Evolutionary conservation across 35 echinoderm and acorn worm species (phyloP).

Genomic region (Nesometra sesokonis): DNA sequence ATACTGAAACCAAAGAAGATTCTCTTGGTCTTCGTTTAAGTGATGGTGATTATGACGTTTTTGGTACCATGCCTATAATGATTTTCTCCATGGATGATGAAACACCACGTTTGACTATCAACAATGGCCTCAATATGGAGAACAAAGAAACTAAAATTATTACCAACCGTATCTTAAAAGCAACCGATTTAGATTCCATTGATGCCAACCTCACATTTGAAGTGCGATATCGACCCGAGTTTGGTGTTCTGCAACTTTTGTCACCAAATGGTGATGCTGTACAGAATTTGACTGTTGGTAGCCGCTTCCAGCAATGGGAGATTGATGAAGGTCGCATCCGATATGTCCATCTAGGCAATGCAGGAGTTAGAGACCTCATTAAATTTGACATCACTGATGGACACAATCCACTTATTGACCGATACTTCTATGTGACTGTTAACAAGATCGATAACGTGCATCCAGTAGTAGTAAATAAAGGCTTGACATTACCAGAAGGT

Average conservation of each 20-base stretch:
- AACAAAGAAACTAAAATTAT: conserved; percentile 69
- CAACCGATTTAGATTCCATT: conserved; percentile 85
- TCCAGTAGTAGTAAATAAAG: conserved; percentile 90
- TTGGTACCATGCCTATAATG: conserved; percentile 39
- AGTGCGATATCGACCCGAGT: conserved; percentile 54
- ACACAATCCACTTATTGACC: conserved; percentile 69
- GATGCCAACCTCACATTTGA: conserved; percentile 83
- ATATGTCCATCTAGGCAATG: conserved; percentile 60
- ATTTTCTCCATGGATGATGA: conserved; percentile 82
- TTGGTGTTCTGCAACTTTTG: conserved; percentile 76
- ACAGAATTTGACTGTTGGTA: conserved; percentile 84
- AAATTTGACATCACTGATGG: conserved; percentile 99
- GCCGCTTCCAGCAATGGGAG: conserved; percentile 89
- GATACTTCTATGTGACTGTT: conserved; percentile 96
- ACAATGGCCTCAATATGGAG: conserved; percentile 91
- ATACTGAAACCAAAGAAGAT: conserved; percentile 76
- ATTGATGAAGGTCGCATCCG: conserved; percentile 86
- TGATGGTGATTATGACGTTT: conserved; percentile 92
- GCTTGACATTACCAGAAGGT: conserved; percentile 88
- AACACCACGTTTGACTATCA: conserved; percentile 81
- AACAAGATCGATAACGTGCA: conserved; percentile 69
- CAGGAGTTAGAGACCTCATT: conserved; percentile 79
- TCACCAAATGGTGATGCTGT: conserved; percentile 34
- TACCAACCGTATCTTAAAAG: conserved; percentile 71
- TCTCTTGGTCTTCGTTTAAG: conserved; percentile 64